Evolutionary conservation across 1,140 invertebrate species (phyloP), one percentile per base, ranked within the genome.

Genomic region (Drosophila varians): DNA sequence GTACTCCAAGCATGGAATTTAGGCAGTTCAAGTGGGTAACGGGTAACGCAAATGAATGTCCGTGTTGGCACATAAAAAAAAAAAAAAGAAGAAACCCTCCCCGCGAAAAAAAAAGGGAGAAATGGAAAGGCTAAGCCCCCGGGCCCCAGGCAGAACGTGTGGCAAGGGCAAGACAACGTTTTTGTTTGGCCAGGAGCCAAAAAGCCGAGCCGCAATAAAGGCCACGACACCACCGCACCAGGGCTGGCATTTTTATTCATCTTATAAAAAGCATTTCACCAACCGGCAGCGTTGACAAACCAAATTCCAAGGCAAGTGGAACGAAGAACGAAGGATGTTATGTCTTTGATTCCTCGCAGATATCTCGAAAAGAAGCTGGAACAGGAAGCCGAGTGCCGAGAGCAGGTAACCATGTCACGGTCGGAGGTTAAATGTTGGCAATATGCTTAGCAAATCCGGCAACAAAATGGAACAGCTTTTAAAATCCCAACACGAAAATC

Each of bases 131-230:
- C 62, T 66, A 53, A 48, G 62, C 28, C 45, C 18, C 42, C 18
- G 42, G 62, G 23, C 45, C 18, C 28, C 47, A 16, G 28, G 28
- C 38, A 66, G 55, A 58, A 62, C 48, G 54, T 68, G 64, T 34
- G 48, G 64, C 23, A 54, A 64, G 42, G 77, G 74, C 57, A 79
- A 80, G 61, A 45, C 38, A 61, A 36, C 40, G 31, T 43, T 65
- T 74, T 51, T 52, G 43, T 47, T 79, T 79, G 76, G 76, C 65
- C 45, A 38, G 23, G 36, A 56, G 76, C 76, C 77, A 79, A 79
- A 38, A 38, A 40, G 40, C 12, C 65, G 16, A 40, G 25, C 25
- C 28, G 42, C 38, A 70, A 54, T 55, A 56, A 56, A 56, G 64
- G 64, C 61, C 66, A 70, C 28, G 62, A 68, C 40, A 69, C 21